These are phyloP conservation scores for Heteromyza rotundicornis DNA, from an alignment of 2,888 invertebrate genomes.

Conservation along the genomic window DNA sequence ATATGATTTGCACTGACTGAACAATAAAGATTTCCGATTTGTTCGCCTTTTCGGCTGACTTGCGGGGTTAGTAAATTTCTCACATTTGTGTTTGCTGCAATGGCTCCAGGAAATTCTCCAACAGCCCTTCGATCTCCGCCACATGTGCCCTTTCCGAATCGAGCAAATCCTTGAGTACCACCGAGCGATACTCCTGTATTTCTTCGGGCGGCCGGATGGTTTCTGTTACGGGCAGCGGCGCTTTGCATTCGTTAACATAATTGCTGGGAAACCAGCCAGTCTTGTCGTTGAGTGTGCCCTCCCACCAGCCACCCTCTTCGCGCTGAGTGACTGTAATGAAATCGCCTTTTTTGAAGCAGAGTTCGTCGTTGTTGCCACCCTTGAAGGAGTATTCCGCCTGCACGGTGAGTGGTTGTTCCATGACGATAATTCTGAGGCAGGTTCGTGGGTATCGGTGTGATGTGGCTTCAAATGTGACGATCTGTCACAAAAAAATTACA, in stretches of 20 bases:
- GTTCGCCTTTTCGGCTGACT: background rate
- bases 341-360: slow-evolving; percentile 95
- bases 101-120: slow-evolving; percentile 86
- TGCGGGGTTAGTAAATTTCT: no score
- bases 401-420: slow-evolving; percentile 69
- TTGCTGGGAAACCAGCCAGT: slow-evolving; percentile 99
- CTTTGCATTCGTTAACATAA: slow-evolving; percentile 89
- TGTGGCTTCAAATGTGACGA: background rate
- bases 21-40: background rate
- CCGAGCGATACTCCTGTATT: slow-evolving; percentile 79
- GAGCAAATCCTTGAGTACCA: slow-evolving; percentile 87
- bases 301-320: slow-evolving; percentile 99
- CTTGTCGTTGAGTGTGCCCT: slow-evolving; percentile 92
- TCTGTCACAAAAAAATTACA: background rate
- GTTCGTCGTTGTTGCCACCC: slow-evolving; percentile 96
- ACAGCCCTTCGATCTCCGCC: slow-evolving; percentile 83
- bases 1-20: slow-evolving; percentile 38
- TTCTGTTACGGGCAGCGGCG: slow-evolving; percentile 66
- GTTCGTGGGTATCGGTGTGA: background rate
- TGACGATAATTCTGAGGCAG: slow-evolving; percentile 25
- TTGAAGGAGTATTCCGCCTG: slow-evolving; percentile 93
- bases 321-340: slow-evolving; percentile 95
- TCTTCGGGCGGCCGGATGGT: slow-evolving; percentile 73
- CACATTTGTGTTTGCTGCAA: slow-evolving; percentile 86
- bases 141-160: slow-evolving; percentile 93